phyloP scores from a whole-genome alignment of 2,113 vertebrate species.

The Ameiurus melas region DNA sequence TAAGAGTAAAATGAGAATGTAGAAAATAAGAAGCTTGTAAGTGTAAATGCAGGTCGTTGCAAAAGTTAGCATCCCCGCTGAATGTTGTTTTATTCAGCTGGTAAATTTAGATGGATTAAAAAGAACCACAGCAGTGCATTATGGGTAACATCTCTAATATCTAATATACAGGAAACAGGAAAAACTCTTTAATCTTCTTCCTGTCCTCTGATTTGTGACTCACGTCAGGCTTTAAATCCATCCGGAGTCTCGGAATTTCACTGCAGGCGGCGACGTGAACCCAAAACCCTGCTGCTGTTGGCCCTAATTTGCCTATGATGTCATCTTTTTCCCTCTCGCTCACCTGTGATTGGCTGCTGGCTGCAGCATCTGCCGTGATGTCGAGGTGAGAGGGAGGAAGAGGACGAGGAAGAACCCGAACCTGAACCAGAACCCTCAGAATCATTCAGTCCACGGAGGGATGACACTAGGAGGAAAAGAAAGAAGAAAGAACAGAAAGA shows the following conservation, averaged over 20 bases:
- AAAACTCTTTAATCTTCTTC: neutral
- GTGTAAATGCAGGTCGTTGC: neutral
- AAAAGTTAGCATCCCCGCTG: neutral
- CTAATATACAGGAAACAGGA: neutral
- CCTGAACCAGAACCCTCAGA: slow-evolving; percentile 8
- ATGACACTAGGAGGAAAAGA: neutral
- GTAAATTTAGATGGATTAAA: neutral
- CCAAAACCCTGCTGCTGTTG: slow-evolving; percentile 67
- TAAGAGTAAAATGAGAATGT: neutral
- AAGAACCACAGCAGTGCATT: neutral
- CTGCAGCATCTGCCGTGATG: slow-evolving; percentile 86
- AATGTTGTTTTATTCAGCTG: neutral
- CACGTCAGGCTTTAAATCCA: neutral
- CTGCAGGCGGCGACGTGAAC: slow-evolving; percentile 64
- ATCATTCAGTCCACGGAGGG: neutral
- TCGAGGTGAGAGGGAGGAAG: slow-evolving; percentile 79
- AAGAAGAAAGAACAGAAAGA: neutral
- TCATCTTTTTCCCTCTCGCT: slow-evolving; percentile 78
- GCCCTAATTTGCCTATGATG: slow-evolving; percentile 88
- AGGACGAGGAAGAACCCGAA: slow-evolving; percentile 81
- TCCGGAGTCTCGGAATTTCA: slow-evolving; percentile 4
- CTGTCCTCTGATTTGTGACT: neutral
- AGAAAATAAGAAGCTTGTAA: neutral
- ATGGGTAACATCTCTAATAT: neutral
- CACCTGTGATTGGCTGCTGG: slow-evolving; percentile 77